Evolutionary conservation across 2,113 vertebrate species (phyloP), one percentile per base, ranked within the genome.

Genomic region (Pseudorasbora parva): DNA sequence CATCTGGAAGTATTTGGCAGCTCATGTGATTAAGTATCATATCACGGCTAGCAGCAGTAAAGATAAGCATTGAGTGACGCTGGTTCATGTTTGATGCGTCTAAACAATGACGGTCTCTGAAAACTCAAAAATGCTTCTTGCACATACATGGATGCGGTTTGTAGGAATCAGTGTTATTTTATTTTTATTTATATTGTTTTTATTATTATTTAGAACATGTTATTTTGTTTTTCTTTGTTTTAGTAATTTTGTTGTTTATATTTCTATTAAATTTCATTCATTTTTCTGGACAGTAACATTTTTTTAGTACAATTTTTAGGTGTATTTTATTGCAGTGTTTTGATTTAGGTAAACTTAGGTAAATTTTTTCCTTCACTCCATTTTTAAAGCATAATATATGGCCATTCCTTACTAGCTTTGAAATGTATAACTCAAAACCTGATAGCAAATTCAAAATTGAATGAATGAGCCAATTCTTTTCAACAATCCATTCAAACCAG

Each of bases 1-100:
- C 84, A 88, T 86, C 81, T 86, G 82, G 81, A 84, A 71, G 43
- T 45, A 23, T 73, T 87, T 85, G 86, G 60, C 81, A 87, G 71
- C 66, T 56, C 64, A 43, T 79, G 71, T 60, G 59, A 82, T 23
- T 68, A 85, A 78, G 54, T 64, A 41, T 68, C 78, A 71, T 80
- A 41, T 51, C 76, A 69, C 57, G 60, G 45, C 64, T 81, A 78
- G 64, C 72, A 62, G 72, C 80, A 64, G 8, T 45, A 62, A 8
- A 27, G 62, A 68, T 69, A 33, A 83, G 75, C 43, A 37, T 23
- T 64, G 83, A 51, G 27, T 82, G 59, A 41, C 51, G 76, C 74
- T 14, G 80, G 79, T 47, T 66, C 60, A 64, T 19, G 45, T n/a
- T 64, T 47, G n/a, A 49, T 79, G 25, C 66, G 43, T 30, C 23